Base-by-base conservation (phyloP, 1,140 invertebrate genomes). In the Drosophila parvula region DNA sequence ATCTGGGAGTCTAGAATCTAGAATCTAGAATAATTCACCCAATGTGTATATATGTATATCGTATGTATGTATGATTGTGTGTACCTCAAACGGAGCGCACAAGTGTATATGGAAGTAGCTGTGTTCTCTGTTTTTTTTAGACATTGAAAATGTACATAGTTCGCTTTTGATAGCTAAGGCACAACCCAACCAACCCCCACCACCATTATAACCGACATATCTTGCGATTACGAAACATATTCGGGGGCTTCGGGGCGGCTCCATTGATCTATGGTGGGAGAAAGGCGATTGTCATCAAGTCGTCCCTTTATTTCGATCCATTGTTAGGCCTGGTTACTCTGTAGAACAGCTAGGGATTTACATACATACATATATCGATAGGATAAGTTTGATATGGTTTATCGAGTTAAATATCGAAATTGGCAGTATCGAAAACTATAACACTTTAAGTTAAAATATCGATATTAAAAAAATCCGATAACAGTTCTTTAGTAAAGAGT, bases 151-250 rank as follows among this genome's bases (percentile, higher is more conserved):
- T 47, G 41, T 69, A 22, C 18, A 27, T n/a, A 48, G 50, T 30
- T 70, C 28, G 43, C 36, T 36, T 70, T 71, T 48, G 51, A 41
- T 70, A 70, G 65, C 45, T 27, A 16, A 69, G 63, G 27, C 47
- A 28, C 45, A 4, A 48, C 36, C 36, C 7, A 7, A 3, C n/a
- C 28, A 18, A 18, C 2, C 14, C 3, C 14, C 47, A 5, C n/a
- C 40, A 14, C 61, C 22, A 10, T 5, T 63, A 5, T 14, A 32
- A 38, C 51, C 10, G 8, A 10, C 11, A n/a, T 11, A 47, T 40
- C 38, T 69, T 57, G 14, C 0, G 11, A 34, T 47, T 34, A 30
- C 11, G 27, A 47, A 56, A 28, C 27, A 14, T 40, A 14, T 68
- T 45, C 38, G 2, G 22, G 38, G 32, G 8, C 32, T 38, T 12